Evolutionary conservation across 1,140 invertebrate species (phyloP).

Genomic region (Drosophila triauraria): DNA sequence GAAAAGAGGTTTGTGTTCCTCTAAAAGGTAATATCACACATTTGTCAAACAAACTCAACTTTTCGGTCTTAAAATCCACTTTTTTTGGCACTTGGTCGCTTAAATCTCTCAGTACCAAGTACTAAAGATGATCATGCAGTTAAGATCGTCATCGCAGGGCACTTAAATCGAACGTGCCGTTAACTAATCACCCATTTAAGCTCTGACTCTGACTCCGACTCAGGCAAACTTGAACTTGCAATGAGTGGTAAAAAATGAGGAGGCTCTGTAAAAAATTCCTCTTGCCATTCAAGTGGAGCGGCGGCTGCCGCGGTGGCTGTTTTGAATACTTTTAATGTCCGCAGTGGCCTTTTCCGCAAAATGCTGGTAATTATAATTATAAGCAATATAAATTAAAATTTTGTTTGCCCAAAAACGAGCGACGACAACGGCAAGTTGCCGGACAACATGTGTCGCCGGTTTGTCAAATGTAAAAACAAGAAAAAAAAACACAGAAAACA

Average conservation of each 20-base stretch:
- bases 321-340: conserved; percentile 67
- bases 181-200: conserved; percentile 68
- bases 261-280: conserved; percentile 27
- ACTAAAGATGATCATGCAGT: conserved; percentile 32
- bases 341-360: conserved; percentile 66
- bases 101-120: conserved; percentile 25
- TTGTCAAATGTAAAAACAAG: conserved; percentile 39
- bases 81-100: conserved; percentile 2
- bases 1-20: conserved; percentile 4
- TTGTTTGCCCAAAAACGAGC: conserved; percentile 43
- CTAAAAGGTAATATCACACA: conserved; percentile 14
- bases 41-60: neutral
- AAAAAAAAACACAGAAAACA: conserved; percentile 23
- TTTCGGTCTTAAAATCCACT: neutral
- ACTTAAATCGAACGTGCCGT: conserved; percentile 64
- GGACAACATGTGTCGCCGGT: conserved; percentile 40
- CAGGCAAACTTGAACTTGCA: conserved; percentile 69
- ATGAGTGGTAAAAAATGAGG: conserved; percentile 24
- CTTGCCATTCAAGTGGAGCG: conserved; percentile 44
- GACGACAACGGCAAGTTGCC: conserved; percentile 43
- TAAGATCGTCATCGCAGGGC: conserved; percentile 44
- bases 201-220: conserved; percentile 3
- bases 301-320: conserved; percentile 27
- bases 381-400: conserved; percentile 74
- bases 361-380: conserved; percentile 76